phyloP scores from a whole-genome alignment of 2,113 vertebrate genomes.

The Calyptommatus sinebrachiatus region DNA sequence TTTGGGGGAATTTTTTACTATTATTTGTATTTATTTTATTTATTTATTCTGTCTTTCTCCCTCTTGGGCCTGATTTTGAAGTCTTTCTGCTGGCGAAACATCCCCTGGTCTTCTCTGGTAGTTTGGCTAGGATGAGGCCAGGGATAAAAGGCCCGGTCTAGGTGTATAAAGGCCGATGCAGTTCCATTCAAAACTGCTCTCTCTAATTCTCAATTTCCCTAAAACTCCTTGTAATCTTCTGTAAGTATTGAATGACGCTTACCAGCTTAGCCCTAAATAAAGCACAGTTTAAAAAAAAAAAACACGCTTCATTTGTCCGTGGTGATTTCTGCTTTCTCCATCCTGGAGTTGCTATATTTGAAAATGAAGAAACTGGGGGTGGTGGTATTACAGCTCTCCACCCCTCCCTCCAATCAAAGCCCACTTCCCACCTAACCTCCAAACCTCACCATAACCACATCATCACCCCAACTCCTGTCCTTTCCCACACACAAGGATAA shows the following conservation, averaged over 20 bases:
- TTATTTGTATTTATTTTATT: background rate
- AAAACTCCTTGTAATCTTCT: constrained; percentile 98
- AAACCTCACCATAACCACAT: too few relatives aligned
- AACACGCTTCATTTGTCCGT: constrained; percentile 59
- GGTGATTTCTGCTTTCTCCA: background rate
- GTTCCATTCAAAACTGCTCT: constrained; percentile 86
- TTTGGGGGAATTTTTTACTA: constrained; percentile 19
- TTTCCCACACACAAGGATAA: too few relatives aligned
- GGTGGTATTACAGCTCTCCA: too few relatives aligned
- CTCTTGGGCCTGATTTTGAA: constrained; percentile 53
- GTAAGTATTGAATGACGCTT: constrained; percentile 99
- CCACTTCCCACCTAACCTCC: too few relatives aligned
- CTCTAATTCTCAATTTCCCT: constrained; percentile 90
- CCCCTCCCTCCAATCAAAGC: too few relatives aligned
- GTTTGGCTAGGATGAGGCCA: constrained; percentile 55
- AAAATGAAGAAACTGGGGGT: too few relatives aligned
- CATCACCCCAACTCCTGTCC: too few relatives aligned
- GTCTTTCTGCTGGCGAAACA: constrained; percentile 58
- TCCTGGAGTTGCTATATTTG: background rate
- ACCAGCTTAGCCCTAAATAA: constrained; percentile 99
- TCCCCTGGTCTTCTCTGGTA: constrained; percentile 47
- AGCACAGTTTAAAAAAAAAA: constrained; percentile 95
- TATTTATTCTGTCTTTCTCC: constrained; percentile 42
- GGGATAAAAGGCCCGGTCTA: constrained; percentile 60
- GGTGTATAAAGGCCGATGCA: constrained; percentile 75